Evolutionary conservation across 2,113 vertebrate species (phyloP).

Genomic region (cat (Felis catus)): DNA sequence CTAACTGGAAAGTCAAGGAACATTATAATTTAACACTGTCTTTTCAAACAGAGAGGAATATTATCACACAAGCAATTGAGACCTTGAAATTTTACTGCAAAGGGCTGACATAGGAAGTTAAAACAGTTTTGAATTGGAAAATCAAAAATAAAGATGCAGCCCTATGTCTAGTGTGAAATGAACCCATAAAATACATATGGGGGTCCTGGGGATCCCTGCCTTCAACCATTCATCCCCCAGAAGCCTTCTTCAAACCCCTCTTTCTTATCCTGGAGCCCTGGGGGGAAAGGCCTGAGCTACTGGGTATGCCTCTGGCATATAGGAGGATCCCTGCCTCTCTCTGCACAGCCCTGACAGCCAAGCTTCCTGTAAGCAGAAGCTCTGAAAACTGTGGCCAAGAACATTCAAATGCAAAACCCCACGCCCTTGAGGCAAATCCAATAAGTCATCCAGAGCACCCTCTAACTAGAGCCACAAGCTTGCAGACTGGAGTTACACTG

Average conservation of each 20-base stretch:
- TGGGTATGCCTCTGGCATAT: not conserved
- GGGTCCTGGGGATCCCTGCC: not conserved
- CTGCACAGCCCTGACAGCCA: not conserved
- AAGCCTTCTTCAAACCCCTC: not conserved
- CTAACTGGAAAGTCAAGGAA: not conserved
- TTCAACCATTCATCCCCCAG: not conserved
- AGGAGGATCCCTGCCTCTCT: not conserved
- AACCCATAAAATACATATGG: not conserved
- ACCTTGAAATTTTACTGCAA: not conserved
- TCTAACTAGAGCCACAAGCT: not conserved
- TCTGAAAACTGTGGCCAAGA: conserved; percentile 22
- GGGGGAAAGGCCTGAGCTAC: not conserved
- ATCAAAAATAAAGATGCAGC: not conserved
- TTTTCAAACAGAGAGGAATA: not conserved
- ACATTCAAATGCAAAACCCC: conserved; percentile 46
- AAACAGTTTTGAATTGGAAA: not conserved
- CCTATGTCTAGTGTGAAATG: not conserved
- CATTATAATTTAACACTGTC: not conserved
- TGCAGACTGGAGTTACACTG: not conserved
- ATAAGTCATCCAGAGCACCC: not conserved
- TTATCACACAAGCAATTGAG: not conserved
- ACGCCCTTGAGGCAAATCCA: not conserved
- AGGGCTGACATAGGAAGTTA: not conserved
- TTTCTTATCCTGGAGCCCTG: not conserved
- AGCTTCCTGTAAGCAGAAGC: conserved; percentile 43